Base-by-base conservation (phyloP, 2,797 vertebrate genomes). In the Capromys pilorides region DNA sequence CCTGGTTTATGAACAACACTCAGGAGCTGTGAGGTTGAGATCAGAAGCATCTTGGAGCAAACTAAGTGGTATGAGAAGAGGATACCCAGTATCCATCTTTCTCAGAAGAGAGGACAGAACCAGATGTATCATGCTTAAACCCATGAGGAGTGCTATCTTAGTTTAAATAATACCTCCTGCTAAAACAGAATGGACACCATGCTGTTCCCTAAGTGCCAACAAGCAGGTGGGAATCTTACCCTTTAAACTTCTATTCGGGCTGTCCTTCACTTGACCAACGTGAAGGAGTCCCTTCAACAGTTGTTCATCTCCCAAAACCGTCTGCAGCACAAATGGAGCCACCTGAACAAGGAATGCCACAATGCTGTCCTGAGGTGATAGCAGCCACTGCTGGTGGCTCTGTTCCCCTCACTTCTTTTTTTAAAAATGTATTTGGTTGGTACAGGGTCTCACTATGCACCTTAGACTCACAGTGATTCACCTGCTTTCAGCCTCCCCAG, bases 101-200 rank as follows among this genome's bases (percentile, higher is more conserved):
- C 80, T 71, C 36, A 86, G 91, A 62, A 57, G 86, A 93, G n/a
- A 41, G n/a, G 36, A 75, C 45, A 86, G 57, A 91, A 83, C 64
- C 19, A 59, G 57, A 78, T 54, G 19, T 4, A 73, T 2, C 14
- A 36, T 1, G 9, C 7, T 69, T 1, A 24, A 71, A 69, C 62
- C 81, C 51, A 45, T 51, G 62, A n/a, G 62, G 6, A 2, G 0
- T 4, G 67, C 12, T 73, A 41, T 82, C 59, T n/a, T 10, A 21
- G 59, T 21, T 90, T 85, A 69, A 59, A 57, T 4, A 33, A n/a
- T 21, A 54, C 49, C 67, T 86, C 57, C 19, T 79, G 39, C 64
- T 54, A 13, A 24, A 67, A 94, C 26, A 45, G 39, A 45, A 45
- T 61, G 22, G 51, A 57, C 0, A 11, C 22, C 2, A 4, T 24